Evolutionary conservation across 2,888 invertebrate species (phyloP).

Genomic region (Aspidiotus destructor): DNA sequence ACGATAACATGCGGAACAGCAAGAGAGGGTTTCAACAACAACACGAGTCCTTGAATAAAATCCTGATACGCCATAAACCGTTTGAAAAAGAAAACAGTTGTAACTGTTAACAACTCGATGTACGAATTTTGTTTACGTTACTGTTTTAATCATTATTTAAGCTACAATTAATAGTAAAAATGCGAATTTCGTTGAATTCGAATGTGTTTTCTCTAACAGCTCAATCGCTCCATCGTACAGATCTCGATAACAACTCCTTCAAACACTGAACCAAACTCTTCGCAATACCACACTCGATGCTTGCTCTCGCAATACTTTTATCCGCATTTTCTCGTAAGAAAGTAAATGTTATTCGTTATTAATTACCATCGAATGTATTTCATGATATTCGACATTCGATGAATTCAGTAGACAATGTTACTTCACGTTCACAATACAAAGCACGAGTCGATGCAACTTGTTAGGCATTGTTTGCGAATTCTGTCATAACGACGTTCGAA

Average conservation of each 20-base stretch:
- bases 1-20: background rate
- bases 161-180: slow-evolving; percentile 1
- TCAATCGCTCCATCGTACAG: background rate
- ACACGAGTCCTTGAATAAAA: slow-evolving; percentile 25
- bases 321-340: background rate
- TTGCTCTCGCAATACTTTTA: too few species aligned
- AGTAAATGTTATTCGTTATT: slow-evolving; percentile 2
- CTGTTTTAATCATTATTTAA: slow-evolving; percentile 9
- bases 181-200: slow-evolving; percentile 9
- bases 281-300: background rate
- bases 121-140: slow-evolving; percentile 28
- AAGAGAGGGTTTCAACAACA: slow-evolving; percentile 5
- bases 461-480: background rate
- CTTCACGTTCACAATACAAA: too few species aligned
- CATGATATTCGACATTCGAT: background rate
- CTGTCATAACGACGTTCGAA: background rate
- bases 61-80: slow-evolving; percentile 32
- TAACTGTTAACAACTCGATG: slow-evolving; percentile 30
- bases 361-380: background rate
- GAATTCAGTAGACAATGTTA: background rate
- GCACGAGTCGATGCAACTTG: background rate
- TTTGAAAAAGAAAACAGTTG: slow-evolving; percentile 33
- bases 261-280: background rate
- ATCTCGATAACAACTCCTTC: background rate
- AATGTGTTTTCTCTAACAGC: slow-evolving; percentile 1